These are phyloP conservation scores for Philereme vetulata DNA, from an alignment of 2,888 invertebrate genomes.

Conservation along the genomic window DNA sequence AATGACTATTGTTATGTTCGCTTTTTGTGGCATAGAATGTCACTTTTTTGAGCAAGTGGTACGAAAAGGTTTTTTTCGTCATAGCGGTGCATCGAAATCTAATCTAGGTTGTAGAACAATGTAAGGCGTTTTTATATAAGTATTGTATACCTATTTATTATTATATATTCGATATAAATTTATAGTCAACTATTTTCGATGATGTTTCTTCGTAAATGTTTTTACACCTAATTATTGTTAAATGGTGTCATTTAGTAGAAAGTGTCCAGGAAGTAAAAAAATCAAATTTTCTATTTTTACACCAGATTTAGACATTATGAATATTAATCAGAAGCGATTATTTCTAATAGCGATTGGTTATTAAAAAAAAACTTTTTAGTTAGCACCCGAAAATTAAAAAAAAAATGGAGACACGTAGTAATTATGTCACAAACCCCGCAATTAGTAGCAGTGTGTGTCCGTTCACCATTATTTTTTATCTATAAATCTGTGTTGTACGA, in stretches of 20 bases:
- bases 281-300: not conserved
- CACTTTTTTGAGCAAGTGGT: too few relatives aligned
- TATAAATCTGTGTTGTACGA: conserved; percentile 44
- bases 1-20: too few relatives aligned
- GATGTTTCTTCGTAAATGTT: not conserved
- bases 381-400: conserved; percentile 44
- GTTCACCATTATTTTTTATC: conserved; percentile 55
- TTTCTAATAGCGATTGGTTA: conserved; percentile 29
- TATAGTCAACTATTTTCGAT: not conserved
- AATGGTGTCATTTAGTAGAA: not conserved
- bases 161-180: too few relatives aligned
- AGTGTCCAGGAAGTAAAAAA: not conserved
- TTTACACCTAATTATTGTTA: not conserved
- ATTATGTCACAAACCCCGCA: conserved; percentile 67
- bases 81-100: too few relatives aligned
- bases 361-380: conserved; percentile 45
- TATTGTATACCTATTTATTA: too few relatives aligned
- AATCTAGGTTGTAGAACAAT: not conserved
- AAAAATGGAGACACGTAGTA: conserved; percentile 51
- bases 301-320: conserved; percentile 11
- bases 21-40: too few relatives aligned
- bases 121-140: not conserved
- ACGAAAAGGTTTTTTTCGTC: too few relatives aligned
- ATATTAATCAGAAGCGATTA: conserved; percentile 14
- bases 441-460: conserved; percentile 56